Conservation (phyloP, 2,797 vertebrate genomes). For the Nyctibius grandis region DNA sequence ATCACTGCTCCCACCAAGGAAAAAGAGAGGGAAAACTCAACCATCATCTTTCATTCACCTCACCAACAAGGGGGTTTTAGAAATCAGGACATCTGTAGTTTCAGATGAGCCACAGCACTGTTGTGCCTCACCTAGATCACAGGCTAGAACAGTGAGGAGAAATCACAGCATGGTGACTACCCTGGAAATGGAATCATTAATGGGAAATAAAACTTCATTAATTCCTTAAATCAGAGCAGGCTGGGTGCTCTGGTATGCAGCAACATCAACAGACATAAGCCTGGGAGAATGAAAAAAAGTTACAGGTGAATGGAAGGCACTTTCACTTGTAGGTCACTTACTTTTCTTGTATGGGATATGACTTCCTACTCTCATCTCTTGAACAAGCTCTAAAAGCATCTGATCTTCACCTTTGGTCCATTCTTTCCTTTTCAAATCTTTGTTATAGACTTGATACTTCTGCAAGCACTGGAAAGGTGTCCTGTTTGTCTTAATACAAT, state of each 20-base stretch:
- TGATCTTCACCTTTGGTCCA: conserved; percentile 85
- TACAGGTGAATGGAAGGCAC: neutral
- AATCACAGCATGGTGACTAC: neutral
- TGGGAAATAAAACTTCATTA: neutral
- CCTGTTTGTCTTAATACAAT: conserved; percentile 78
- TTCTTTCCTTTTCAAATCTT: conserved; percentile 72
- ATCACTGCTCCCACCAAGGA: neutral
- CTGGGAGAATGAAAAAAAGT: neutral
- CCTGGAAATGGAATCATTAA: neutral
- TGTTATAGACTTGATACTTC: conserved; percentile 83
- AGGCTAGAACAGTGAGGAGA: neutral
- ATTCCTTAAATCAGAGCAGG: neutral
- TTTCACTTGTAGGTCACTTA: conserved; percentile 62
- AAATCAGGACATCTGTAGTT: neutral
- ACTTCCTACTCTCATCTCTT: conserved; percentile 90
- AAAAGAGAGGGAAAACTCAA: neutral
- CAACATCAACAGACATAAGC: neutral
- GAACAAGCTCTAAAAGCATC: conserved; percentile 81
- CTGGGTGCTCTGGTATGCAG: neutral
- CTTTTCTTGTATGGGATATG: conserved; percentile 93
- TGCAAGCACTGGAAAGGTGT: conserved; percentile 95
- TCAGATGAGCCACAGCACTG: neutral
- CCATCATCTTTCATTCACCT: neutral
- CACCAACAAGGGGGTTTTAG: neutral
- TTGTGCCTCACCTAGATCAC: neutral